Evolutionary conservation across 1,140 invertebrate genomes (phyloP).

Genomic region (Macrobrachium nipponense): DNA sequence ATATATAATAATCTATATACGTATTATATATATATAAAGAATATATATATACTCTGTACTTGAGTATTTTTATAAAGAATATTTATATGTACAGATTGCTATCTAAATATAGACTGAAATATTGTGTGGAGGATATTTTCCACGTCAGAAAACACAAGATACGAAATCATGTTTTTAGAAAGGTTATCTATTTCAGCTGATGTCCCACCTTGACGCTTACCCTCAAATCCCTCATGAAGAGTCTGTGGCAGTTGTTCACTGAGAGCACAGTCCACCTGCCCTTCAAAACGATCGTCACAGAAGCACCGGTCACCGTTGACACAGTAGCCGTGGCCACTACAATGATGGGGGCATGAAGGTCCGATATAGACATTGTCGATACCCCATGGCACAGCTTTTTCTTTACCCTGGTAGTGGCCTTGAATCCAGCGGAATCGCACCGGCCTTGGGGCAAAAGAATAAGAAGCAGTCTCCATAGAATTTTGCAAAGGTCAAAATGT

Average conservation of each 20-base stretch:
- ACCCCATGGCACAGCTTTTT: slow-evolving; percentile 68
- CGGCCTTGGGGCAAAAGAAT: slow-evolving; percentile 58
- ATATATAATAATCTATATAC: not conserved
- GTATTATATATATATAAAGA: no score
- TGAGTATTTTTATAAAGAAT: no score
- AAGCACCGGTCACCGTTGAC: slow-evolving; percentile 68
- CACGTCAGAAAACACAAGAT: no score
- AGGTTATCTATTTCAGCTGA: no score
- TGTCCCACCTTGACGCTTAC: slow-evolving; percentile 16
- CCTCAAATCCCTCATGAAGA: slow-evolving; percentile 68
- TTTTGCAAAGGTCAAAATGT: not conserved
- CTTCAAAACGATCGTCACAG: slow-evolving; percentile 69
- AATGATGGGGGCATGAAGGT: slow-evolving; percentile 69
- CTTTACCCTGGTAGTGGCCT: slow-evolving; percentile 67
- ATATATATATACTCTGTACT: no score
- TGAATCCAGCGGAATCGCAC: slow-evolving; percentile 71
- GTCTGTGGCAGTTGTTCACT: slow-evolving; percentile 65
- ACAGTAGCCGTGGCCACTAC: slow-evolving; percentile 70
- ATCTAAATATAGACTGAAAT: no score
- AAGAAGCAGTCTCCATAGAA: not conserved
- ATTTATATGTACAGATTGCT: no score
- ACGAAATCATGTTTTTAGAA: no score
- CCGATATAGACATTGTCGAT: slow-evolving; percentile 71
- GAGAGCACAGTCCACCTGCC: slow-evolving; percentile 66
- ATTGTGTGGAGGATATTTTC: no score